phyloP scores from a whole-genome alignment of 2,888 invertebrate genomes.

The Pyrrhosoma nymphula region DNA sequence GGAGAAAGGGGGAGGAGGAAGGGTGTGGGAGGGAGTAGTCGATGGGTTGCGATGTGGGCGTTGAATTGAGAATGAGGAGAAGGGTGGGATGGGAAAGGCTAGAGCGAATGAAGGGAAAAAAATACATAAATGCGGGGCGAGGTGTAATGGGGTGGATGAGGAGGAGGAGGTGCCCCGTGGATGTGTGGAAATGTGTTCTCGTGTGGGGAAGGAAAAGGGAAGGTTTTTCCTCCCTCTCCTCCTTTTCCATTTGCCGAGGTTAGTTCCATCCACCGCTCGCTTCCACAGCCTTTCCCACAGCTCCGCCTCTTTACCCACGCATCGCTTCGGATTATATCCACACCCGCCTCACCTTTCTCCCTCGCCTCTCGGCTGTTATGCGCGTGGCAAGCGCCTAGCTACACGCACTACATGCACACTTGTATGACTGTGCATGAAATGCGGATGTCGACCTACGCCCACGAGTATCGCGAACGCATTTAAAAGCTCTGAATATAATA shows the following conservation, averaged over 20 bases:
- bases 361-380: background rate
- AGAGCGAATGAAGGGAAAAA: background rate
- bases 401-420: background rate
- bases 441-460: too few relatives aligned
- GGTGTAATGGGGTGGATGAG: constrained; percentile 4
- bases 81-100: background rate
- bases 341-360: background rate
- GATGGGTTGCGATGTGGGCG: constrained; percentile 40
- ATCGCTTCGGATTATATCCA: too few relatives aligned
- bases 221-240: constrained; percentile 29
- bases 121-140: background rate
- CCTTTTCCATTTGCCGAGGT: constrained; percentile 65
- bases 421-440: background rate
- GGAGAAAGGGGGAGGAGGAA: background rate
- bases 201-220: background rate
- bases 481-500: too few relatives aligned
- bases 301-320: constrained; percentile 24
- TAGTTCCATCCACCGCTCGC: constrained; percentile 60
- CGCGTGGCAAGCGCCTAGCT: background rate
- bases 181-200: too few relatives aligned
- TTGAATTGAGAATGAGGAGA: constrained; percentile 57
- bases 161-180: background rate
- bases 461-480: too few relatives aligned
- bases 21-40: background rate
- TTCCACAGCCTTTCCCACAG: background rate